Evolutionary conservation across 2,113 vertebrate species (phyloP).

Genomic region (Cricetomys ansorgei): DNA sequence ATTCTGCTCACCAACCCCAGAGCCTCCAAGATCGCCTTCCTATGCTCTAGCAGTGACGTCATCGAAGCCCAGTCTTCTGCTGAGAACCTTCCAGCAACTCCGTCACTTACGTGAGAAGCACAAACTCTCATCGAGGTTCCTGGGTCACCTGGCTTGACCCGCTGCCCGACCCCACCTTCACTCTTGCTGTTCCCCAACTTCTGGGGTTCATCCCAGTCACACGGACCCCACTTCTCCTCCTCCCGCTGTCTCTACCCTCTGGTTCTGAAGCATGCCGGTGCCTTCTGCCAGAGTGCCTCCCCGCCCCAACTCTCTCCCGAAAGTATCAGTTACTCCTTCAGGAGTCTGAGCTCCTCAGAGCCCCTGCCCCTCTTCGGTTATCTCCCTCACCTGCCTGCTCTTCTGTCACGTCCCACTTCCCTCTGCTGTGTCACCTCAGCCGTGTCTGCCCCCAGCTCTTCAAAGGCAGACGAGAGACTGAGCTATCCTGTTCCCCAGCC

Average conservation of each 20-base stretch:
- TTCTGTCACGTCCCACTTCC: fast-evolving
- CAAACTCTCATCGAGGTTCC: not conserved
- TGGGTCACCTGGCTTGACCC: not conserved
- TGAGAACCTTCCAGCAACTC: not conserved
- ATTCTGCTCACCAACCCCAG: too few species aligned
- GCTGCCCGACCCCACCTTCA: not conserved
- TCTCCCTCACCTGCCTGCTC: not conserved
- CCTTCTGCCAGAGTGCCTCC: not conserved
- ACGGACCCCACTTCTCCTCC: not conserved
- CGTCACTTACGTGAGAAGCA: not conserved
- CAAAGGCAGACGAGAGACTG: not conserved
- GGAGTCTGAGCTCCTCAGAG: not conserved
- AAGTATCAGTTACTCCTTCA: not conserved
- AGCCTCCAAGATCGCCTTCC: not conserved
- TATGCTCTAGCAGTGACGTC: fast-evolving
- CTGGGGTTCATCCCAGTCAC: not conserved
- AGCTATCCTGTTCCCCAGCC: not conserved
- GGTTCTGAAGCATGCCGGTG: not conserved
- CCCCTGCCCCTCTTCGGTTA: not conserved
- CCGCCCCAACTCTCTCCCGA: not conserved
- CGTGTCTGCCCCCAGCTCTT: not conserved
- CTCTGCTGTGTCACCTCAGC: not conserved
- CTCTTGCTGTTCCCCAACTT: fast-evolving
- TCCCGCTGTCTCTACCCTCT: not conserved
- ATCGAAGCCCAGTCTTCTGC: too few species aligned